phyloP scores from a whole-genome alignment of 2,797 vertebrate genomes.

The Enteromius fasciolatus region DNA sequence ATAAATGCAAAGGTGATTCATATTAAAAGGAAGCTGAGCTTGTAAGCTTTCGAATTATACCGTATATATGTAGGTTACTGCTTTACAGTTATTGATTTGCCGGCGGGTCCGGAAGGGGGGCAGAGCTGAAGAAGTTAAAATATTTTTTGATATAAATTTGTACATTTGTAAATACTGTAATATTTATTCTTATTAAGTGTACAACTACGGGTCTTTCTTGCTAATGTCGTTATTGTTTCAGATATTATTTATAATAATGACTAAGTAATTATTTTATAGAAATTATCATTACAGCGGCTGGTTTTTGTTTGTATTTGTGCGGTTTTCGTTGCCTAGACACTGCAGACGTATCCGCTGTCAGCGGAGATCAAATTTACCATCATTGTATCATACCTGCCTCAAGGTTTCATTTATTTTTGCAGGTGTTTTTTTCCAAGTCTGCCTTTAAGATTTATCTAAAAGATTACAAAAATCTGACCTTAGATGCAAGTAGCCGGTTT shows the following conservation, averaged over 20 bases:
- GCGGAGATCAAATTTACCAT: slow-evolving; percentile 15
- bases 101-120: too few species aligned
- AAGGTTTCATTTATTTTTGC: neutral
- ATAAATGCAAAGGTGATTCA: too few species aligned
- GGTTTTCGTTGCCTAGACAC: slow-evolving; percentile 14
- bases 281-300: neutral
- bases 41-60: too few species aligned
- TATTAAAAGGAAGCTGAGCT: too few species aligned
- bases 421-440: neutral
- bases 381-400: neutral
- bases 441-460: slow-evolving; percentile 2
- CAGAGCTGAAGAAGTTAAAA: neutral
- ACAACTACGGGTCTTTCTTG: neutral
- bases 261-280: neutral
- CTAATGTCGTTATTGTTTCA: neutral
- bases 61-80: too few species aligned
- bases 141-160: neutral
- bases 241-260: neutral
- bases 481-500: slow-evolving; percentile 16
- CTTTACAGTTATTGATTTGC: too few species aligned
- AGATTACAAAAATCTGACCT: neutral
- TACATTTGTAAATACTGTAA: neutral
- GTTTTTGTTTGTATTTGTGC: slow-evolving; percentile 15
- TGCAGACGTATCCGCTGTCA: slow-evolving; percentile 5
- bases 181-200: neutral